Evolutionary conservation across 2,113 vertebrate species (phyloP), one percentile per base, ranked within the genome.

Genomic region (Plotosus lineatus): DNA sequence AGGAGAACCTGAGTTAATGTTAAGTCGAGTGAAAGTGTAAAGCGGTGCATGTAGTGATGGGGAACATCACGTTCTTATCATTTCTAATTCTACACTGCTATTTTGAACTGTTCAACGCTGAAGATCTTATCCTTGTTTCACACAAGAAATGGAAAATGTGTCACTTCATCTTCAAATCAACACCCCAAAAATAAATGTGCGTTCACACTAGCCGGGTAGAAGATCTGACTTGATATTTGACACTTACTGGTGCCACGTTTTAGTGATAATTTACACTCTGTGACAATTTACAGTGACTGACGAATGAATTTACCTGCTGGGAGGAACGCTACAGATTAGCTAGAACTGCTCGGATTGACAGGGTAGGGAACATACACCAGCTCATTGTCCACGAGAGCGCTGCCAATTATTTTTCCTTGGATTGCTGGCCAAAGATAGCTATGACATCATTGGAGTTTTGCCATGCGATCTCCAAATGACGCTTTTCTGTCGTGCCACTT

Each of bases 1-100:
- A 78, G 65, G 42, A 75, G 46, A 72, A 26, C n/a, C 65, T 7
- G 44, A 7, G 40, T 15, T 66, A 73, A 63, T 73, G 74, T 19
- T 77, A 69, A 84, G 75, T 61, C 55, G 36, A 66, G 83, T 26
- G 36, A 65, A 74, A 75, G 23, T 38, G 2, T 74, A 10, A 44
- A 21, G 40, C 46, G 72, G 51, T 63, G 73, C 6, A 5, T 50
- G 60, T 40, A 72, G 80, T 26, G 65, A 61, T 50, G 14, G 66
- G 71, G 63, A 80, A 80, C 46, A 72, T 65, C 21, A 44, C 53
- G 0, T 19, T 17, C 26, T 33, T 31, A 61, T 60, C 72, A 21
- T 38, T 78, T 78, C 68, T 65, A 56, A 36, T 46, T 23, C 69
- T 0, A 61, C 31, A n/a, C 28, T 10, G 17, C 75, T 78, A 12